phyloP scores from a whole-genome alignment of 2,113 vertebrate genomes.

The Phrynosoma platyrhinos region DNA sequence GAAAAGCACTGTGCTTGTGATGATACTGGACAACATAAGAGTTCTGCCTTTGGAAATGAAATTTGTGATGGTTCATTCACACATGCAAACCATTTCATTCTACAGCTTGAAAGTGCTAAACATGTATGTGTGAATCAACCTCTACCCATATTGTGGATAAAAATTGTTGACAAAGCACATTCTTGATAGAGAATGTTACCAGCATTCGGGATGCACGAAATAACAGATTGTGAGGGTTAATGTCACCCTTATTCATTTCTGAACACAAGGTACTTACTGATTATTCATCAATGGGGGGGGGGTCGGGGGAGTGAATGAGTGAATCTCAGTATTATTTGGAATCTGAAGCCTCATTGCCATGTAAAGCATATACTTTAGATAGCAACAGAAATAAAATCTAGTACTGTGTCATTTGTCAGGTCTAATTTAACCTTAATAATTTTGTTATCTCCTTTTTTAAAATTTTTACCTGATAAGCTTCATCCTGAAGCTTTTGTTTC shows the following conservation, averaged over 20 bases:
- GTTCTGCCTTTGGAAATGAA: slow-evolving; percentile 1
- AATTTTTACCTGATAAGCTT: slow-evolving; percentile 87
- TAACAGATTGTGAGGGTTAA: slow-evolving; percentile 10
- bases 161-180: background rate
- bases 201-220: slow-evolving; percentile 24
- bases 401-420: accelerated
- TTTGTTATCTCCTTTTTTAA: background rate
- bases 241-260: slow-evolving; percentile 17
- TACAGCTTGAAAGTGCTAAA: slow-evolving; percentile 1
- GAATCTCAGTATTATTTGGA: slow-evolving; percentile 26
- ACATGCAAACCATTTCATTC: background rate
- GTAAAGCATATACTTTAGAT: background rate
- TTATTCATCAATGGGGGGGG: background rate
- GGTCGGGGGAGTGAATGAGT: background rate
- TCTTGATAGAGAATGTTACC: slow-evolving; percentile 33
- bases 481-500: slow-evolving; percentile 90
- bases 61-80: slow-evolving; percentile 15
- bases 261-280: background rate
- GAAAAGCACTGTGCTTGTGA: background rate
- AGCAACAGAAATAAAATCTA: background rate
- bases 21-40: background rate
- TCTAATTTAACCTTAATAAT: slow-evolving; percentile 18
- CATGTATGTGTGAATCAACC: background rate
- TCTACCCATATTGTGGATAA: background rate
- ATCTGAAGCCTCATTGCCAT: slow-evolving; percentile 6